A percentile compares a stretch with the other conserved stretches of the same genome.
phyloP scores from a whole-genome alignment of 2,888 invertebrate species.

The Polyommatus icarus region DNA sequence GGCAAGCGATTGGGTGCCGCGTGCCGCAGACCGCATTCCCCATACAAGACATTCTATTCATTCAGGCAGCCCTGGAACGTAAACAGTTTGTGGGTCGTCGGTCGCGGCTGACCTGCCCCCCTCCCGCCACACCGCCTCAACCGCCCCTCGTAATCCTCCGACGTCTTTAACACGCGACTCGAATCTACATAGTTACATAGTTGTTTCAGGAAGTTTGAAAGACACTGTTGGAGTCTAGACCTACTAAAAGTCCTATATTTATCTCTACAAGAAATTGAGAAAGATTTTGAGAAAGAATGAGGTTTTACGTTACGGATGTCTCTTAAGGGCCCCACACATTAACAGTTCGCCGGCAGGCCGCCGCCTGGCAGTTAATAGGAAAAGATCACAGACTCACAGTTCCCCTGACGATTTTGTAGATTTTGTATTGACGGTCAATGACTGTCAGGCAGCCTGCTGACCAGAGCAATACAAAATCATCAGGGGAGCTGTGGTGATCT shows the following conservation, averaged over 20 bases:
- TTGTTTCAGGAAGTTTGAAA: neutral
- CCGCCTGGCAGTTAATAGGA: too few species aligned
- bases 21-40: neutral
- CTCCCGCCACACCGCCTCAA: neutral
- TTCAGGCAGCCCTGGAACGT: neutral
- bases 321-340: too few species aligned
- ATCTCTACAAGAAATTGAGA: too few species aligned
- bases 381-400: too few species aligned
- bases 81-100: conserved; percentile 16
- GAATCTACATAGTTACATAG: neutral
- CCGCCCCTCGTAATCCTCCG: neutral
- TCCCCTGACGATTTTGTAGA: too few species aligned
- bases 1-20: neutral
- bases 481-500: too few species aligned
- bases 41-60: neutral
- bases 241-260: neutral
- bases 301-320: too few species aligned
- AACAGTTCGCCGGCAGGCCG: too few species aligned
- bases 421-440: too few species aligned
- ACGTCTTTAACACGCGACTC: neutral
- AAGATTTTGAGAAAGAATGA: neutral
- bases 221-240: neutral
- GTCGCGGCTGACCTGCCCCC: neutral
- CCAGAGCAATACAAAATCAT: too few species aligned
- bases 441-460: too few species aligned